Conservation (phyloP, 2,113 vertebrate species). For the Mastomys natalensis region DNA sequence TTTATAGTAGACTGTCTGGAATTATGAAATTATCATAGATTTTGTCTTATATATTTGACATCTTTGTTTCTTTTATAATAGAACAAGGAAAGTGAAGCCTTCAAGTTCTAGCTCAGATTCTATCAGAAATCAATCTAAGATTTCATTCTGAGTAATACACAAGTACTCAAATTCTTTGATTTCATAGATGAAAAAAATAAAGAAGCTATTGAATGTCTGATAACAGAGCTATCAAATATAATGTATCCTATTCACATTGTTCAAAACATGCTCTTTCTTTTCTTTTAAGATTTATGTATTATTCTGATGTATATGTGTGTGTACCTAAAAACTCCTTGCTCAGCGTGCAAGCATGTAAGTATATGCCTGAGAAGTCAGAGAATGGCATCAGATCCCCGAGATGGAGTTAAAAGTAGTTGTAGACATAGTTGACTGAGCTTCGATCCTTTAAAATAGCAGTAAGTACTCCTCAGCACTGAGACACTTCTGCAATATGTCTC, state of each 20-base stretch:
- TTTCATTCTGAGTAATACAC: constrained; percentile 12
- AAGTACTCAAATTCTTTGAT: constrained; percentile 3
- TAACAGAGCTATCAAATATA: constrained; percentile 36
- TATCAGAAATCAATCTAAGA: constrained; percentile 18
- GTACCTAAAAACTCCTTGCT: background rate
- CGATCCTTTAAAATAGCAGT: background rate
- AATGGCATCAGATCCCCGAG: background rate
- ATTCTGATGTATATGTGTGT: background rate
- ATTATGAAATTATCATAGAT: background rate
- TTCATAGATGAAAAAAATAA: constrained; percentile 40
- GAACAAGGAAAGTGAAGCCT: background rate
- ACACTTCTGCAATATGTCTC: background rate
- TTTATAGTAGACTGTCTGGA: background rate
- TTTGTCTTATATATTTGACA: background rate
- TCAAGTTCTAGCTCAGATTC: background rate
- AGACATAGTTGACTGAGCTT: background rate
- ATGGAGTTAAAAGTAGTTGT: background rate
- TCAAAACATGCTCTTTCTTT: background rate
- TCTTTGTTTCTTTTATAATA: background rate
- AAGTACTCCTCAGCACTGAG: background rate
- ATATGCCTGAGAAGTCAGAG: no score
- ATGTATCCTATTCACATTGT: background rate
- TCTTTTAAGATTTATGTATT: background rate
- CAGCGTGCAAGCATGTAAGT: background rate
- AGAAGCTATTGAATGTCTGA: constrained; percentile 21